Evolutionary conservation across 2,888 invertebrate species (phyloP), one percentile per base, ranked within the genome.

Genomic region (Perithous albicinctus): DNA sequence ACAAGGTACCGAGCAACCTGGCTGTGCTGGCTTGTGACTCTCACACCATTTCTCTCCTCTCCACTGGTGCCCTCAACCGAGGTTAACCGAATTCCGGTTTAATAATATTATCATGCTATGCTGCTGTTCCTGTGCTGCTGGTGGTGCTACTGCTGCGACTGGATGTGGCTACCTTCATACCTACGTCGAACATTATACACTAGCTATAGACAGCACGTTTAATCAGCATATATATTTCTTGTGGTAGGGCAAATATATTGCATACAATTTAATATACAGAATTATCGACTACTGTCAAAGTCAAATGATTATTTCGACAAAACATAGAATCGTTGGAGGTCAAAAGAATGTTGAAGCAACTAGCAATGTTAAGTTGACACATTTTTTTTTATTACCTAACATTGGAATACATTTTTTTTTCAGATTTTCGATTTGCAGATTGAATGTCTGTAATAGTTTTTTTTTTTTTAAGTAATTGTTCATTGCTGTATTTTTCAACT

Each of bases 41-140:
- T 63, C 70, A 59, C 56, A 51, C 64, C 20, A 35, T 35, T 61
- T 15, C 72, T 15, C 72, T 61, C 51, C 61, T 56, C 41, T 29
- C 63, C 35, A 72, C 72, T 78, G 69, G 70, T 56, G 64, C 56
- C 77, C 76, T 72, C 75, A 72, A 78, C 63, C 80, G 74, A 80
- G 82, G 83, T 85, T 84, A 86, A 86, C 86, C 67, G 73, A 83
- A 81, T 84, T 85, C 78, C 82, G 72, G 67, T 78, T 80, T 80
- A 83, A 80, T 78, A 77, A 83, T 83, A 80, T 83, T 70, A 80
- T 77, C 80, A 70, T 73, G 75, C 73, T 38, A 78, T 66, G 63
- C 76, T 74, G 54, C 69, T 38, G 59, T 46, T 78, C 29, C 56
- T 48, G 26, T n/a, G n/a, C 20, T 43, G 61, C 43, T 59, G 26